phyloP scores from a whole-genome alignment of 2,797 vertebrate species.

The Carcharodon carcharias region DNA sequence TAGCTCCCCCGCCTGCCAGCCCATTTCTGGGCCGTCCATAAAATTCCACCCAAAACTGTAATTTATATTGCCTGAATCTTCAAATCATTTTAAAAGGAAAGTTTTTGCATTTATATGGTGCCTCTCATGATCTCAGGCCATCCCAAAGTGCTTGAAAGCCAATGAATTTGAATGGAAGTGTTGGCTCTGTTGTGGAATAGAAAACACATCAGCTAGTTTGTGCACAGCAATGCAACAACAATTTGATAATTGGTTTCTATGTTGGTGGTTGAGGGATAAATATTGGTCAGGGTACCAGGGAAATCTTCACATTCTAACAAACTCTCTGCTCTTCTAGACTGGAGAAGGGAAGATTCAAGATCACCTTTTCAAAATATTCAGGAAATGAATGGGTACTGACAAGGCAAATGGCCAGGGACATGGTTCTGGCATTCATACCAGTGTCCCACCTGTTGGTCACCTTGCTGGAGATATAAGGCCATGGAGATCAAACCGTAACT shows the following conservation, averaged over 20 bases:
- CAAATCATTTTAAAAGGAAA: background rate
- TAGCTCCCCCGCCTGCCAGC: no score
- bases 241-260: background rate
- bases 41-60: no score
- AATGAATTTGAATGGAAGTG: background rate
- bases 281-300: background rate
- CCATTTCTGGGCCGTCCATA: no score
- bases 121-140: background rate
- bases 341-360: no score
- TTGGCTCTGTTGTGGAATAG: background rate
- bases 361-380: no score
- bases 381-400: no score
- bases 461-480: no score
- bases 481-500: no score
- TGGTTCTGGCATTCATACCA: no score
- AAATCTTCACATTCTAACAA: background rate
- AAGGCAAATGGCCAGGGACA: no score
- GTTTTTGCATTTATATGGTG: background rate
- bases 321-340: background rate
- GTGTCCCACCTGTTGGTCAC: no score
- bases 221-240: background rate
- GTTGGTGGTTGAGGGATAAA: background rate
- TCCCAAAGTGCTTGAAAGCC: background rate
- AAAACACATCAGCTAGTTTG: background rate
- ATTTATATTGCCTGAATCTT: background rate